Evolutionary conservation across 1,140 invertebrate genomes (phyloP).

Genomic region (Theocolax elegans): DNA sequence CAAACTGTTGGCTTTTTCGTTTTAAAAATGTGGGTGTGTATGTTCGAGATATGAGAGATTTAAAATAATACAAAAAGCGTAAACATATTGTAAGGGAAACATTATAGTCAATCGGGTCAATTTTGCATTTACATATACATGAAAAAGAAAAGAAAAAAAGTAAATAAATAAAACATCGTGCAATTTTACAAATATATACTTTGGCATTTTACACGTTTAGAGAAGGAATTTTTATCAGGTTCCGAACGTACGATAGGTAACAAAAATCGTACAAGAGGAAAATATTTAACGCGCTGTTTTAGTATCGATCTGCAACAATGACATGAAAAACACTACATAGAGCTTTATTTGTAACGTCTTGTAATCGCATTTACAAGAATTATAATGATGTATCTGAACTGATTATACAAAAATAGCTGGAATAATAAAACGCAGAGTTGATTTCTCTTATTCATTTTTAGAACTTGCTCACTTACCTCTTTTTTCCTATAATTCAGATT

Average conservation of each 20-base stretch:
- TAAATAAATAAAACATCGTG: background rate
- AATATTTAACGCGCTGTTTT: slow-evolving; percentile 9
- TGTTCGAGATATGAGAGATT: background rate
- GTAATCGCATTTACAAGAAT: slow-evolving; percentile 33
- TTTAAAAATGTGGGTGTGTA: slow-evolving; percentile 2
- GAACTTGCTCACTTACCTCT: no score
- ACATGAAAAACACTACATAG: slow-evolving; percentile 4
- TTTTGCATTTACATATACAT: slow-evolving; percentile 36
- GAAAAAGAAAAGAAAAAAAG: background rate
- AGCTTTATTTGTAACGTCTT: slow-evolving; percentile 36
- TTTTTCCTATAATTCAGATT: no score
- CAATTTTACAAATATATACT: slow-evolving; percentile 16
- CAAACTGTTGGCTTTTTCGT: background rate
- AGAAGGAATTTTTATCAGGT: background rate
- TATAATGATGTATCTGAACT: slow-evolving; percentile 37
- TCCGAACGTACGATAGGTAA: background rate
- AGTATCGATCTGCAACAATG: slow-evolving; percentile 8
- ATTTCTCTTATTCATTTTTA: slow-evolving; percentile 26
- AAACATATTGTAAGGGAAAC: slow-evolving; percentile 7
- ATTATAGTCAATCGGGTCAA: slow-evolving; percentile 37
- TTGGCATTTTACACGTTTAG: slow-evolving; percentile 14
- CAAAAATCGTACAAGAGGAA: background rate
- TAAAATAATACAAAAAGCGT: background rate
- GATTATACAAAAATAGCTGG: slow-evolving; percentile 39
- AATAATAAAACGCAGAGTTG: slow-evolving; percentile 41